phyloP scores from a whole-genome alignment of 2,797 vertebrate genomes.

The Scleropages formosus region DNA sequence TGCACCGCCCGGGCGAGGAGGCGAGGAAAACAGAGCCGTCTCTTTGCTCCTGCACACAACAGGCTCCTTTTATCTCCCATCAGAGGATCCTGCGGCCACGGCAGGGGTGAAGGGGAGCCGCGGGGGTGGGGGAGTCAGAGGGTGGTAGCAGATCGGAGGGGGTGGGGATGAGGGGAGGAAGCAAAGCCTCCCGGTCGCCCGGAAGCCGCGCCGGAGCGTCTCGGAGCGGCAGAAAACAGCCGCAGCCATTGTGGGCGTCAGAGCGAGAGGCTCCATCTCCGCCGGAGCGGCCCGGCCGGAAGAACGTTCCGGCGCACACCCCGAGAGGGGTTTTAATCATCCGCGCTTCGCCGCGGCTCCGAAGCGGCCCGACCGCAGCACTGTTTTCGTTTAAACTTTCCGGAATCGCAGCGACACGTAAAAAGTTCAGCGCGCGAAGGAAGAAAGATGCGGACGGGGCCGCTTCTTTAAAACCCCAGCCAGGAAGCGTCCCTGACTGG shows the following conservation, averaged over 20 bases:
- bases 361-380: not conserved
- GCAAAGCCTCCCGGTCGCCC: slow-evolving; percentile 22
- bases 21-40: slow-evolving; percentile 18
- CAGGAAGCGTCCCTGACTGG: not conserved
- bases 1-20: not conserved
- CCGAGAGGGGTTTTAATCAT: not conserved
- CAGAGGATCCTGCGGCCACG: slow-evolving; percentile 31
- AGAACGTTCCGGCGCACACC: slow-evolving; percentile 4
- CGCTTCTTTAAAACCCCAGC: not conserved
- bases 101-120: slow-evolving; percentile 23
- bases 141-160: not conserved
- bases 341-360: not conserved
- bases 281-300: slow-evolving; percentile 1
- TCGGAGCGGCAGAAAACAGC: slow-evolving; percentile 47
- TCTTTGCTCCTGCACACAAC: slow-evolving; percentile 33
- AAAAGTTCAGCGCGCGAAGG: slow-evolving; percentile 9
- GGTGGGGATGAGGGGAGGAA: not conserved
- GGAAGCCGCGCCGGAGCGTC: slow-evolving; percentile 48
- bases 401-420: not conserved
- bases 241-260: slow-evolving; percentile 41
- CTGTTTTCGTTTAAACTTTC: not conserved
- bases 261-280: slow-evolving; percentile 27
- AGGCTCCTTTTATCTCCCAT: slow-evolving; percentile 32
- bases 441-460: too few relatives aligned
- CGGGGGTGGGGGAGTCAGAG: slow-evolving; percentile 22